Conservation (phyloP, 1,140 invertebrate genomes). For the Nebria ingens region DNA sequence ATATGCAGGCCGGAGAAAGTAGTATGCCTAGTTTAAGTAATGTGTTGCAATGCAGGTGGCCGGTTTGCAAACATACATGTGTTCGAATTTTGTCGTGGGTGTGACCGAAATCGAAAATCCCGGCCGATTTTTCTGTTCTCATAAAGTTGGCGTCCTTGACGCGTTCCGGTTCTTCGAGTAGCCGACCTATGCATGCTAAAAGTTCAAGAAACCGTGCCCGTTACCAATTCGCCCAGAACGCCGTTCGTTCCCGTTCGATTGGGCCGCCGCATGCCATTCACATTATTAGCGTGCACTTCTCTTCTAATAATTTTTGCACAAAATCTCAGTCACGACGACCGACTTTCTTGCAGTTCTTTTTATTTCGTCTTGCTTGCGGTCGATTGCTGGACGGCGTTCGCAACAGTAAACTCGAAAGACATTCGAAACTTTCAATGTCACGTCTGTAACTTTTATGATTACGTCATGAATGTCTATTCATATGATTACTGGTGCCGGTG, state of each 20-base stretch:
- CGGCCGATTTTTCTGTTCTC: neutral
- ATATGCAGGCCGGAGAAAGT: neutral
- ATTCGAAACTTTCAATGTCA: neutral
- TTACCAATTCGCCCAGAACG: constrained; percentile 5
- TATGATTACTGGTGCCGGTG: too few relatives aligned
- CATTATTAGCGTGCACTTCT: neutral
- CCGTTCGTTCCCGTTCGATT: neutral
- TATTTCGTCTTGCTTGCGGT: too few relatives aligned
- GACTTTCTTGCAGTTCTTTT: neutral
- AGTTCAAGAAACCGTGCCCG: constrained; percentile 6
- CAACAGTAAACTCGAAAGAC: too few relatives aligned
- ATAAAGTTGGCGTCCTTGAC: neutral
- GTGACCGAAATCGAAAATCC: neutral
- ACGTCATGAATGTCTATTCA: neutral
- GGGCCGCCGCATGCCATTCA: neutral
- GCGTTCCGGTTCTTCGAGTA: constrained; percentile 1
- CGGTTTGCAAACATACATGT: neutral
- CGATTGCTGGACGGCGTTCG: too few relatives aligned
- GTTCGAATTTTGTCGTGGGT: neutral
- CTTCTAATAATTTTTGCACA: neutral
- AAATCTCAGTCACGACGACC: neutral
- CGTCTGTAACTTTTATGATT: too few relatives aligned
- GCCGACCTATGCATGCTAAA: neutral
- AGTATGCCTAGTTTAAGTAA: constrained; percentile 1
- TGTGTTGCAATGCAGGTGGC: neutral